Conservation (phyloP, 2,113 vertebrate genomes). For the Eulacestoma nigropectus region DNA sequence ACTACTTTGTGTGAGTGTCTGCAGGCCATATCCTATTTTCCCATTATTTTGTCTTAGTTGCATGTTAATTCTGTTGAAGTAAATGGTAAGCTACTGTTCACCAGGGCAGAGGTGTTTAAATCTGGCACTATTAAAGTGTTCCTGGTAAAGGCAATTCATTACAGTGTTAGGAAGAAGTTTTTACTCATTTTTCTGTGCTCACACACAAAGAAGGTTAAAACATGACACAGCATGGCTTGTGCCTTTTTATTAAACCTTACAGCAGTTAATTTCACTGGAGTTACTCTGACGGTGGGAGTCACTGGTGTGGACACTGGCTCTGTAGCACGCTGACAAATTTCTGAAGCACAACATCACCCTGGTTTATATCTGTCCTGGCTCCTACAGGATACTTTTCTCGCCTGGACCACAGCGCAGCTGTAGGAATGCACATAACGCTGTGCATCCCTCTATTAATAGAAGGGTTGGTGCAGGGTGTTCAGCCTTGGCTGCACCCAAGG, state of each 20-base stretch:
- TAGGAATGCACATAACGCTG: background rate
- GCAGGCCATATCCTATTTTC: background rate
- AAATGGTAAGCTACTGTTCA: background rate
- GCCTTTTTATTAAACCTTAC: background rate
- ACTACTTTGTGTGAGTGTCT: background rate
- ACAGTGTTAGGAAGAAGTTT: background rate
- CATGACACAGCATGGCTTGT: background rate
- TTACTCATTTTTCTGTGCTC: background rate
- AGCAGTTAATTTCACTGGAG: background rate
- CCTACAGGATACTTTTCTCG: background rate
- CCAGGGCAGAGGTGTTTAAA: background rate
- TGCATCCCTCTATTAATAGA: conserved; percentile 42
- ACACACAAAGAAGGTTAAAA: background rate
- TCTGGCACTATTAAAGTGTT: background rate
- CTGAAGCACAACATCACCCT: background rate
- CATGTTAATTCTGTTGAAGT: background rate
- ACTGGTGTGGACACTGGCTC: accelerated
- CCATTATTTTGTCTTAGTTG: background rate
- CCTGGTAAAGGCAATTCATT: background rate
- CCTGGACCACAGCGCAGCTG: background rate
- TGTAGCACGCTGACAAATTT: background rate
- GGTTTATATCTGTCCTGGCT: background rate
- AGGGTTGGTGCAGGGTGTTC: background rate
- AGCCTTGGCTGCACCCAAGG: background rate
- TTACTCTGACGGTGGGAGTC: background rate